A percentile compares a stretch with the other conserved stretches of the same genome.
Conservation (phyloP, 2,888 invertebrate genomes). For the Pristionchus maxplancki region DNA sequence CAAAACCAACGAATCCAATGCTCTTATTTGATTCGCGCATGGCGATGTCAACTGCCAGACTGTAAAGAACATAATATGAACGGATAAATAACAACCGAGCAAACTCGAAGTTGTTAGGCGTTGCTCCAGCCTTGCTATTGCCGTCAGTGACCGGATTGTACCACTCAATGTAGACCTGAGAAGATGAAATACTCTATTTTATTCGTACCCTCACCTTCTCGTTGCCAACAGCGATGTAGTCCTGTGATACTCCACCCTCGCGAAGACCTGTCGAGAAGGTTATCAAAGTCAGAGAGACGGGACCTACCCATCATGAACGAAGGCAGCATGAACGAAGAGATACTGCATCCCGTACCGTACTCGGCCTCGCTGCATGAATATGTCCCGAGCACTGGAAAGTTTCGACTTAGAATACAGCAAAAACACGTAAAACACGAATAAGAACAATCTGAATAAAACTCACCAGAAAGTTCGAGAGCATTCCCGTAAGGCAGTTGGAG, state of each 20-base stretch:
- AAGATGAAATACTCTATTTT: not conserved
- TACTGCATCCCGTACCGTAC: not conserved
- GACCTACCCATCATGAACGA: conserved; percentile 40
- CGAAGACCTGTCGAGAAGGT: not conserved
- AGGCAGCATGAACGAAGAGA: conserved; percentile 27
- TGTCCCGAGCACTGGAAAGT: conserved; percentile 3
- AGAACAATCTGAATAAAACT: not conserved
- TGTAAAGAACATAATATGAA: not conserved
- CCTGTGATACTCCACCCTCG: conserved; percentile 5
- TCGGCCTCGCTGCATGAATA: conserved; percentile 20
- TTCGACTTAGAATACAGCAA: not conserved
- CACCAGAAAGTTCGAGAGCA: conserved; percentile 31
- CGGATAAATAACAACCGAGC: not conserved
- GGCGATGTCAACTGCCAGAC: conserved; percentile 10
- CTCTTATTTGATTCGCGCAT: not conserved
- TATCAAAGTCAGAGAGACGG: not conserved
- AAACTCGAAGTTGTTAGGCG: conserved; percentile 15
- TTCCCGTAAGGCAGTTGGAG: not conserved
- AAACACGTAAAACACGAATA: too few species aligned
- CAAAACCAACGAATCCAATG: conserved; percentile 48
- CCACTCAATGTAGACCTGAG: conserved; percentile 38
- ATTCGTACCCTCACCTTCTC: not conserved
- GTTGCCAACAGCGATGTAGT: conserved; percentile 28
- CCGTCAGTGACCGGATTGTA: conserved; percentile 24
- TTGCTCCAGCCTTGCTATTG: not conserved